Evolutionary conservation across 2,888 invertebrate species (phyloP), one percentile per base, ranked within the genome.

Genomic region (Nemotelus pantherinus): DNA sequence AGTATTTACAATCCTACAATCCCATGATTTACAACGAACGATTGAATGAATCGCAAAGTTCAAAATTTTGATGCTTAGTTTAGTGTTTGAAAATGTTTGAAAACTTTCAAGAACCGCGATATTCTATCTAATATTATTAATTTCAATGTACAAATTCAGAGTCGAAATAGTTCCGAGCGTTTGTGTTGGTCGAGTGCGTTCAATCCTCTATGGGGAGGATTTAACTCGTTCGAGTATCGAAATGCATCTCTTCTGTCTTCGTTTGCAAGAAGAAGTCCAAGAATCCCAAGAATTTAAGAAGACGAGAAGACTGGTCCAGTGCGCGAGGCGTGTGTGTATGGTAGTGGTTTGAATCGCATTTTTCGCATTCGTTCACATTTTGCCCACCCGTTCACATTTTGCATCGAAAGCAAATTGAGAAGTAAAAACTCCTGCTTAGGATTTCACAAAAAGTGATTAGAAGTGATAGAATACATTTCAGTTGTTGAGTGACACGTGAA

Each of bases 301-400:
- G 43, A 57, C 41, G 43, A 10, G n/a, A 53, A 68, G 10, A 43
- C 53, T 53, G 71, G 71, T 71, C 71, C 57, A 57, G 57, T 41
- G 44, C 53, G 71, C 65, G 65, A 65, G 47, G 45, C 9, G 65
- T 47, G 45, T 65, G 47, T 45, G 65, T 3, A 41, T n/a, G 45
- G n/a, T 10, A 6, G 65, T 65, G 9, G 47, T n/a, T 63, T 7
- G 2, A 43, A 9, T 65, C 65, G 9, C 2, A 39, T 3, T 44
- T 58, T 58, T n/a, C 3, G 65, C 44, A n/a, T 65, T 45, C 4
- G n/a, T 63, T 63, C 43, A 39, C 43, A 9, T 63, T 57, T 25
- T 57, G 25, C 25, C 25, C 25, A 25, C 25, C 25, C 25, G 25
- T 25, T 25, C 25, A 25, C 25, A 25, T 57, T 10, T 9, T 57